These are phyloP conservation scores for Holacanthus passer DNA, from an alignment of 2,113 vertebrate species.

Conservation along the genomic window DNA sequence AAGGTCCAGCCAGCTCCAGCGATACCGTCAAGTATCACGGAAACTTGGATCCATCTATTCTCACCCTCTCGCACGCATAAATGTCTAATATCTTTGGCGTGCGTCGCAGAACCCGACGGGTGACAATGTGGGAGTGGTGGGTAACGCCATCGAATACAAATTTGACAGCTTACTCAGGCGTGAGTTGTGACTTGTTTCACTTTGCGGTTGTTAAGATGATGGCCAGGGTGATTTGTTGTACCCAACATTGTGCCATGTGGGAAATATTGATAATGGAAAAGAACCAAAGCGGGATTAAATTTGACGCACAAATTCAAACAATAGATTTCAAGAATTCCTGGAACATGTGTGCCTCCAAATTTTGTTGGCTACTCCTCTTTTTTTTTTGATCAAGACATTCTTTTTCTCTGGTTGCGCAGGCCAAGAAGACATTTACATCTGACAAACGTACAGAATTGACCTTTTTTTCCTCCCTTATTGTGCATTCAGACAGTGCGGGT, in stretches of 20 bases:
- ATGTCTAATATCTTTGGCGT: constrained; percentile 45
- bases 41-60: constrained; percentile 52
- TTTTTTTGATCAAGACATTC: not conserved
- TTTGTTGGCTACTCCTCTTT: not conserved
- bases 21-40: constrained; percentile 46
- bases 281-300: not conserved
- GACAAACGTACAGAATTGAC: not conserved
- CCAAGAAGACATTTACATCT: not conserved
- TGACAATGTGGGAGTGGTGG: constrained; percentile 39
- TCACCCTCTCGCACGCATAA: constrained; percentile 14
- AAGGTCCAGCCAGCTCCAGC: constrained; percentile 44
- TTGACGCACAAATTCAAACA: not conserved
- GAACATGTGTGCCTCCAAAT: not conserved
- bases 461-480: not conserved
- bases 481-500: not conserved
- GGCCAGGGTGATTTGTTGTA: constrained; percentile 2
- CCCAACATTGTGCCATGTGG: not conserved
- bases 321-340: not conserved
- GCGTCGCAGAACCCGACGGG: constrained; percentile 7
- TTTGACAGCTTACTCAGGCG: not conserved
- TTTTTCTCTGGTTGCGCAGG: too few species aligned
- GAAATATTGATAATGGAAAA: constrained; percentile 26
- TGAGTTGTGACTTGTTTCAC: constrained; percentile 14
- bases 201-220: constrained; percentile 15
- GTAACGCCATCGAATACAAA: constrained; percentile 24